Evolutionary conservation across 2,113 vertebrate species (phyloP).

Genomic region (Pachycephala philippinensis): DNA sequence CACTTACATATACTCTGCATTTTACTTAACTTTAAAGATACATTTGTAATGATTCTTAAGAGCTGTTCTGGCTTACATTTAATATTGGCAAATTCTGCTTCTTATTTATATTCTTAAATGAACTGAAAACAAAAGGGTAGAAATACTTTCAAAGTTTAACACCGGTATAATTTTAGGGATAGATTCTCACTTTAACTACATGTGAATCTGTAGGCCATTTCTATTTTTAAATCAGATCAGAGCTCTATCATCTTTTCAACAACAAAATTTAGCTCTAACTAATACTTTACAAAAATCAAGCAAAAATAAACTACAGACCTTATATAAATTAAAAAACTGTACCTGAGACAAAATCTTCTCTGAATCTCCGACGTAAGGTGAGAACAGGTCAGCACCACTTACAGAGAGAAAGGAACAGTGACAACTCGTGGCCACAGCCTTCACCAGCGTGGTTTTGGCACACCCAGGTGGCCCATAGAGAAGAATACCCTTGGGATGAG

Average conservation of each 20-base stretch:
- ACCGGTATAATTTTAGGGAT: background rate
- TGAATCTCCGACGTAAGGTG: constrained; percentile 90
- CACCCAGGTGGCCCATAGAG: constrained; percentile 92
- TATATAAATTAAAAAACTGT: background rate
- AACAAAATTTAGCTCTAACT: background rate
- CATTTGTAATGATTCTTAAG: background rate
- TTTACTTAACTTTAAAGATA: background rate
- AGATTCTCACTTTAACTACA: background rate
- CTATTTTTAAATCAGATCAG: background rate
- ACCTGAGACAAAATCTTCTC: constrained; percentile 93
- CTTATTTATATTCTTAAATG: background rate
- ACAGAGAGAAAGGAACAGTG: constrained; percentile 85
- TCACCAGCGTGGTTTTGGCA: constrained; percentile 90
- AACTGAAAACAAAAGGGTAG: background rate
- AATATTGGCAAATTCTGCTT: background rate
- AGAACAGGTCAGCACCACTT: constrained; percentile 91
- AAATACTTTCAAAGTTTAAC: background rate
- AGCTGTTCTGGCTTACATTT: background rate
- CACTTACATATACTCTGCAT: background rate
- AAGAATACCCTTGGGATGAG: constrained; percentile 84
- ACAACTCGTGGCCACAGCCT: constrained; percentile 82
- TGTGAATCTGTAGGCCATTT: background rate
- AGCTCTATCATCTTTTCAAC: background rate
- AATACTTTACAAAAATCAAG: background rate
- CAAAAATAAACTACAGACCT: background rate